These are phyloP conservation scores for Stenotaenia linearis DNA, from an alignment of 2,888 invertebrate species.

Conservation along the genomic window DNA sequence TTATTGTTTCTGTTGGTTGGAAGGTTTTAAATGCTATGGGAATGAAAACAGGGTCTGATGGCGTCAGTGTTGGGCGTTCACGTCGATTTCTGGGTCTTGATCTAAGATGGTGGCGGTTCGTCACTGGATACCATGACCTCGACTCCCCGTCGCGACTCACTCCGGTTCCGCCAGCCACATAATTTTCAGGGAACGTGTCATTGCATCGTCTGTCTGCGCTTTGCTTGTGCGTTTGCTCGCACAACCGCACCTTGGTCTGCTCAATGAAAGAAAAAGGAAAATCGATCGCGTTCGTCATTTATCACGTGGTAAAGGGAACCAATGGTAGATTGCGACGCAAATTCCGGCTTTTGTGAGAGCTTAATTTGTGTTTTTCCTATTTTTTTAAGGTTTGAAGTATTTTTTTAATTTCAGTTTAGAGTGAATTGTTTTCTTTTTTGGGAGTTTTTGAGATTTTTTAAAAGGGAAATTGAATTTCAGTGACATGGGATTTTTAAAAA, in stretches of 20 bases:
- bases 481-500: no score
- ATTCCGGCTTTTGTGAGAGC: not conserved
- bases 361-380: not conserved
- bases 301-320: not conserved
- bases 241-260: not conserved
- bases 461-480: no score
- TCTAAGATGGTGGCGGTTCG: not conserved
- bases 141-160: not conserved
- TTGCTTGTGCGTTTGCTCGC: not conserved
- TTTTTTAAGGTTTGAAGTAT: no score
- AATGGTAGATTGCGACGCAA: not conserved
- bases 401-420: no score
- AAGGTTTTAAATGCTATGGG: not conserved
- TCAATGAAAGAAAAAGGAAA: not conserved
- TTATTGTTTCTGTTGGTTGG: not conserved
- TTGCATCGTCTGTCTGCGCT: not conserved
- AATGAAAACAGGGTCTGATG: not conserved
- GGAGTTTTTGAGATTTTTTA: no score
- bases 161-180: not conserved
- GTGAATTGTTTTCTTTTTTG: no score
- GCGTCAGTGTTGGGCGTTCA: not conserved
- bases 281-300: not conserved
- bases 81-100: not conserved
- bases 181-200: not conserved
- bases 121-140: not conserved